Evolutionary conservation across 2,888 invertebrate genomes (phyloP).

Genomic region (Calameuta pallipes): DNA sequence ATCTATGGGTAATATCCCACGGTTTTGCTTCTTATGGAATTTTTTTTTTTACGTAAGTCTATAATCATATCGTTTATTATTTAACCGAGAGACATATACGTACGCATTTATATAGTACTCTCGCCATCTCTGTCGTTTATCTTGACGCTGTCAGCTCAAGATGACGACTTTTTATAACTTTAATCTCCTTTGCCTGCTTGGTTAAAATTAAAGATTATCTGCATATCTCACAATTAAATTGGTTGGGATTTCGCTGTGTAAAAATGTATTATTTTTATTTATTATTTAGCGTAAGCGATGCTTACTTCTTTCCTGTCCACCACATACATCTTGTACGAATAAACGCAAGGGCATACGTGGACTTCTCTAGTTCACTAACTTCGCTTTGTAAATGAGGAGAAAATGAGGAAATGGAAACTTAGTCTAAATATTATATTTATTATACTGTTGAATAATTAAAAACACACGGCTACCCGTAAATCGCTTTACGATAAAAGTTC

Average conservation of each 20-base stretch:
- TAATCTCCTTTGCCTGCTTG: neutral
- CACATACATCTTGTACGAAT: neutral
- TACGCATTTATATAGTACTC: neutral
- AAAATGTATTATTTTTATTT: neutral
- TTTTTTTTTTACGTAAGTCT: neutral
- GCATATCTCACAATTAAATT: neutral
- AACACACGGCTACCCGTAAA: neutral
- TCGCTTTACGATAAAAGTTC: neutral
- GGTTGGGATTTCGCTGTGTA: neutral
- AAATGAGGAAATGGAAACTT: neutral
- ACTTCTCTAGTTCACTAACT: neutral
- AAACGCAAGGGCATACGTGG: neutral
- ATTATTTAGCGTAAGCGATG: neutral
- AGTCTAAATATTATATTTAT: neutral
- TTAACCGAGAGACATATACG: neutral
- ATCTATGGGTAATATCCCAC: neutral
- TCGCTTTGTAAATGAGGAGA: neutral
- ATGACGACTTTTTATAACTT: neutral
- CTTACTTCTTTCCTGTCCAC: neutral
- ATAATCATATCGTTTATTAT: neutral
- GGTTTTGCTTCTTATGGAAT: no score
- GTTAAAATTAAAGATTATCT: neutral
- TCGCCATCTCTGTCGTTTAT: neutral
- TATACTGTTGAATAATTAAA: neutral
- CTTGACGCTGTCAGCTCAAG: neutral